phyloP scores from a whole-genome alignment of 1,140 invertebrate genomes.

The Nylanderia fulva region DNA sequence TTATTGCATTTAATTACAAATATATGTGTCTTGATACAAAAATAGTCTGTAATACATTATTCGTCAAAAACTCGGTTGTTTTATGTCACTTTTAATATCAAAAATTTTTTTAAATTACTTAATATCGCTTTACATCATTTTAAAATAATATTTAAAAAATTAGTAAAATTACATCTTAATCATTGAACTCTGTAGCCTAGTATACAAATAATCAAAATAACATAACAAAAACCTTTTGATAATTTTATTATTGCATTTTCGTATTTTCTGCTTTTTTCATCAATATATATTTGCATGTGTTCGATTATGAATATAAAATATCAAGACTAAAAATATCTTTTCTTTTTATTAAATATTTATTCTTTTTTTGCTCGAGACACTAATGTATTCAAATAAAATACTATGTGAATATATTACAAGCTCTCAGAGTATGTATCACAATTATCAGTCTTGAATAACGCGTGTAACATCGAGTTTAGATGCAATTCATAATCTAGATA shows the following conservation, averaged over 20 bases:
- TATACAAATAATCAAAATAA: not conserved
- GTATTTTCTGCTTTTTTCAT: not conserved
- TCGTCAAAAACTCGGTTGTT: conserved; percentile 12
- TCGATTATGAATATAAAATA: not conserved
- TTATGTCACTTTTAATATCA: conserved; percentile 23
- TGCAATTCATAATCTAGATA: not conserved
- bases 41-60: conserved; percentile 39
- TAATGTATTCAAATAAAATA: not conserved
- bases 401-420: conserved; percentile 5
- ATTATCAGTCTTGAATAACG: conserved; percentile 26
- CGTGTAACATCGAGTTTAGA: not conserved
- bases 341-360: conserved; percentile 29
- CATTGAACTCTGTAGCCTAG: not conserved
- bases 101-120: too few relatives aligned
- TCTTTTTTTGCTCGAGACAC: not conserved
- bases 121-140: not conserved
- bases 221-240: not conserved
- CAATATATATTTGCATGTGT: conserved; percentile 8
- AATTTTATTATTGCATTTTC: not conserved
- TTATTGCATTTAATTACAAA: conserved; percentile 43
- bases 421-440: conserved; percentile 7
- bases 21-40: conserved; percentile 32
- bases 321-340: conserved; percentile 8
- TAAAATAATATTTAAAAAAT: not conserved
- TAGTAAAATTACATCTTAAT: conserved; percentile 27